phyloP scores from a whole-genome alignment of 2,888 invertebrate species.

The Himalopsyche kuldschensis region DNA sequence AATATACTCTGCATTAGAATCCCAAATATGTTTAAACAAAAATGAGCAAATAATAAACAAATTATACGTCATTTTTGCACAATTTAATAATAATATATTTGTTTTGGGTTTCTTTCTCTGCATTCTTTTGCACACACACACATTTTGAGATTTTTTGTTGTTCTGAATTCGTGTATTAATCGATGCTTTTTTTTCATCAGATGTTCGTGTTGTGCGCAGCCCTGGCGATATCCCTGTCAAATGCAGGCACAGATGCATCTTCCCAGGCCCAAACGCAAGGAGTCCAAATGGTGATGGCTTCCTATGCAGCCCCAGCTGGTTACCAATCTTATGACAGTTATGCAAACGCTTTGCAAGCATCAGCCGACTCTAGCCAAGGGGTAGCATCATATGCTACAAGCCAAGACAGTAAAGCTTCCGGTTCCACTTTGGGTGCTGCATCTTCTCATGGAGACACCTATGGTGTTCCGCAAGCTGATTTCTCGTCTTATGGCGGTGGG shows the following conservation, averaged over 20 bases:
- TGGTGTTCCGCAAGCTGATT: slow-evolving; percentile 38
- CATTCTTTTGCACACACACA: no score
- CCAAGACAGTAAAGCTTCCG: background rate
- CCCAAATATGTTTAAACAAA: no score
- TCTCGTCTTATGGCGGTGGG: slow-evolving; percentile 42
- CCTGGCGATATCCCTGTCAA: background rate
- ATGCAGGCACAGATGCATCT: background rate
- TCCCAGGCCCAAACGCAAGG: background rate
- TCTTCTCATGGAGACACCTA: slow-evolving; percentile 2
- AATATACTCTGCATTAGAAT: no score
- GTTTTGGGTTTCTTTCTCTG: no score
- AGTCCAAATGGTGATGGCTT: background rate
- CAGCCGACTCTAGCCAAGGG: background rate
- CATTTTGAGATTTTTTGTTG: no score
- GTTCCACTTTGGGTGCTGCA: background rate
- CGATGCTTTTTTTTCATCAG: background rate
- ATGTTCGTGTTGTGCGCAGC: background rate
- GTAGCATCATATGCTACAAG: background rate
- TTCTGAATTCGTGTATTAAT: background rate
- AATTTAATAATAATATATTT: no score
- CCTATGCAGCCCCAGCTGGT: background rate
- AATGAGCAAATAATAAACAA: no score
- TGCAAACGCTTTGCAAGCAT: slow-evolving; percentile 5
- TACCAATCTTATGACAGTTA: slow-evolving; percentile 30
- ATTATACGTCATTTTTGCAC: no score